phyloP scores from a whole-genome alignment of 1,140 invertebrate species.

The Choristoneura fumiferana region DNA sequence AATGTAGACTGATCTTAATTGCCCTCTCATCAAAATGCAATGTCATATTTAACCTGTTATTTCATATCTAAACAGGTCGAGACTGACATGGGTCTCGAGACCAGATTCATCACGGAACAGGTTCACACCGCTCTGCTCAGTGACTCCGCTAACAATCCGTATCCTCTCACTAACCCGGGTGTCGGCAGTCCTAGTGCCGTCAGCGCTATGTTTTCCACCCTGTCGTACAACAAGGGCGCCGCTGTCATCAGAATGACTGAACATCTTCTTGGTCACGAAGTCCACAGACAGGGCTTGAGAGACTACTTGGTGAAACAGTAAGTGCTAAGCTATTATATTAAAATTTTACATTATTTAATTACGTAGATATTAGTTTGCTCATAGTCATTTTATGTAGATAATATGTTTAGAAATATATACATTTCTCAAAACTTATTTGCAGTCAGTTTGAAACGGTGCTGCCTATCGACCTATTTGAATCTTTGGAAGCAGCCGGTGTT shows the following conservation, averaged over 20 bases:
- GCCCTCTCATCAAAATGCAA: no score
- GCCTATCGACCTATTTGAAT: slow-evolving; percentile 84
- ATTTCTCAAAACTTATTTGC: no score
- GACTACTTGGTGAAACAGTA: slow-evolving; percentile 78
- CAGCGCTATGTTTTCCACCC: slow-evolving; percentile 78
- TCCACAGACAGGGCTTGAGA: slow-evolving; percentile 81
- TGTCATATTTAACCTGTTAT: not conserved
- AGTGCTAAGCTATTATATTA: slow-evolving; percentile 23
- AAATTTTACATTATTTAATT: slow-evolving; percentile 1
- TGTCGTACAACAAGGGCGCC: slow-evolving; percentile 83
- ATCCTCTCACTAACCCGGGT: slow-evolving; percentile 77
- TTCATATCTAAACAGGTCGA: slow-evolving; percentile 67
- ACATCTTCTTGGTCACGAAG: slow-evolving; percentile 82
- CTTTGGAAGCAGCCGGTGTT: slow-evolving; percentile 78
- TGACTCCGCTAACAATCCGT: slow-evolving; percentile 83
- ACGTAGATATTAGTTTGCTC: no score
- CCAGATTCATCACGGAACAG: slow-evolving; percentile 81
- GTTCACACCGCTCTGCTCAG: slow-evolving; percentile 82
- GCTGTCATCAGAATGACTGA: slow-evolving; percentile 88
- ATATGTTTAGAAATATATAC: no score
- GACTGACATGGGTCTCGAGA: slow-evolving; percentile 73
- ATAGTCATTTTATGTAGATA: no score
- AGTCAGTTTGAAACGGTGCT: slow-evolving; percentile 73
- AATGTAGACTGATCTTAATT: no score
- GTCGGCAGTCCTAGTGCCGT: slow-evolving; percentile 75